Evolutionary conservation across 2,113 vertebrate species (phyloP).

Genomic region (Sorex fumeus): DNA sequence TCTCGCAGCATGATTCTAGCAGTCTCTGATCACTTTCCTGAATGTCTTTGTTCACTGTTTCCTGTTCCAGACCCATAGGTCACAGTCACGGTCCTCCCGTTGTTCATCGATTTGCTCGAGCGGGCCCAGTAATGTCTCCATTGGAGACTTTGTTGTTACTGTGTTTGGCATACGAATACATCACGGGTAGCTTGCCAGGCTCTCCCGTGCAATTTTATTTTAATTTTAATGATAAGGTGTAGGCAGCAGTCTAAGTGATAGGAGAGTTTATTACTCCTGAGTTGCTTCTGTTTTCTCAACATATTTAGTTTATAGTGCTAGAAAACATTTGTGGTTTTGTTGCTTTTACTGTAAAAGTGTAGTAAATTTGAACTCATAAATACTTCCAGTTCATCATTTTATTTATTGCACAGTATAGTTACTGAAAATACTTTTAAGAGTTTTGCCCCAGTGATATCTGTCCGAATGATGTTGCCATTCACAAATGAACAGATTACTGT

Average conservation of each 20-base stretch:
- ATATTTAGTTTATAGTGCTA: slow-evolving; percentile 1
- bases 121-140: too few species aligned
- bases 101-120: too few species aligned
- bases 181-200: too few species aligned
- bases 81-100: too few species aligned
- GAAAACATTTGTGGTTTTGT: slow-evolving; percentile 14
- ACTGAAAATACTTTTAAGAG: slow-evolving; percentile 49
- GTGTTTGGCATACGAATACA: too few species aligned
- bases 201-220: too few species aligned
- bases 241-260: not conserved
- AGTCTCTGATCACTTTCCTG: slow-evolving; percentile 41
- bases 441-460: not conserved
- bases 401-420: not conserved
- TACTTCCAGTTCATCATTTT: slow-evolving; percentile 55
- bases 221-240: too few species aligned
- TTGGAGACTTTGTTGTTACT: too few species aligned
- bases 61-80: not conserved
- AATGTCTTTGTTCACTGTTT: slow-evolving; percentile 31
- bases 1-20: not conserved
- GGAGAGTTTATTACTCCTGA: not conserved
- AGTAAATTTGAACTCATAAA: slow-evolving; percentile 22
- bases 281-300: slow-evolving; percentile 13
- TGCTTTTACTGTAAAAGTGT: slow-evolving; percentile 54
- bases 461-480: not conserved
- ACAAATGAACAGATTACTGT: not conserved